A percentile compares a stretch with the other conserved stretches of the same genome.
Conservation (phyloP, 2,113 vertebrate species). For the Clupea harengus region DNA sequence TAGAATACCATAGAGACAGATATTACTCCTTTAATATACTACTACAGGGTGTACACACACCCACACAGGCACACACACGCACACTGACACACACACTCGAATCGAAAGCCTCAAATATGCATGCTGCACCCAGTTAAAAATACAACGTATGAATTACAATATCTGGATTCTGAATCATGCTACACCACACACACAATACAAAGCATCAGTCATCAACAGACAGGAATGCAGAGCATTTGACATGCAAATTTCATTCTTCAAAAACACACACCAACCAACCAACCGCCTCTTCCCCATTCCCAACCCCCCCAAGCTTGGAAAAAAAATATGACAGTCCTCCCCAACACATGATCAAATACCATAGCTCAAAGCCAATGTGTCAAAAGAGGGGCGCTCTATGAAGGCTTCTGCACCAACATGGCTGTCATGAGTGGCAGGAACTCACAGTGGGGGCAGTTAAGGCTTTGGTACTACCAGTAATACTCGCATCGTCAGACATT, state of each 20-base stretch:
- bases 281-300: not conserved
- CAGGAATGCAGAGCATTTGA: conserved; percentile 10
- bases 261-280: not conserved
- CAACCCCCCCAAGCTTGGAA: not conserved
- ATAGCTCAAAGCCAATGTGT: conserved; percentile 14
- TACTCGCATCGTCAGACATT: not conserved
- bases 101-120: conserved; percentile 2
- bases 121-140: not conserved
- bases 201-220: not conserved
- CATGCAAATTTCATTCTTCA: conserved; percentile 13
- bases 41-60: not conserved
- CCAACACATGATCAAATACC: conserved; percentile 6
- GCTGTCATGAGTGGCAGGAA: not conserved
- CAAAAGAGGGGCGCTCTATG: not conserved
- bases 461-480: not conserved
- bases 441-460: not conserved
- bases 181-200: conserved; percentile 9
- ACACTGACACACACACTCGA: not conserved
- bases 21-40: not conserved
- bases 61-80: not conserved
- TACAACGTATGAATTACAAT: not conserved
- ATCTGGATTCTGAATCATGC: conserved; percentile 1
- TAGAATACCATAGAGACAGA: not conserved
- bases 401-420: not conserved
- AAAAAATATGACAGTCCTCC: not conserved